phyloP scores from a whole-genome alignment of 2,888 invertebrate species.

The Ellobium chinense region DNA sequence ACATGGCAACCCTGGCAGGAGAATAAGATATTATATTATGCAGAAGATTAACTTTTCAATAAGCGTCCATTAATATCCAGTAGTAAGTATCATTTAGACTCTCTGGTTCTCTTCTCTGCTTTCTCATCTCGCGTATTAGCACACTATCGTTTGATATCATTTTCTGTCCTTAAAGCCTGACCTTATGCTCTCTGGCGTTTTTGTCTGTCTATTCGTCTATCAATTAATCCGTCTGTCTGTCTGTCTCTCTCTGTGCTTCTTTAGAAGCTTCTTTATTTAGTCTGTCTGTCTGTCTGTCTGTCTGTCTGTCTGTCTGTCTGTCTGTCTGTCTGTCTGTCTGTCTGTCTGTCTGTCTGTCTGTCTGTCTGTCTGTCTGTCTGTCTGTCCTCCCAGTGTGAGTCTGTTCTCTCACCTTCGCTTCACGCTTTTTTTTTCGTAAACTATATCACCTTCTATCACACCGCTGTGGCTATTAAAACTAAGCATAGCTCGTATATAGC shows the following conservation, averaged over 20 bases:
- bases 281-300: slow-evolving; percentile 6
- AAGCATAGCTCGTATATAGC: not conserved
- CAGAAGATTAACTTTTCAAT: not conserved
- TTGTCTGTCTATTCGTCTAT: not conserved
- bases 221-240: no score
- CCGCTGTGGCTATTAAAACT: no score
- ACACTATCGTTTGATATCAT: no score
- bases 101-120: not conserved
- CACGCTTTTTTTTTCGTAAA: not conserved
- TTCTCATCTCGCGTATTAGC: no score
- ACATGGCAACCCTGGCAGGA: slow-evolving; percentile 32
- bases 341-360: slow-evolving; percentile 20
- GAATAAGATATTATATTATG: not conserved
- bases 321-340: slow-evolving; percentile 18
- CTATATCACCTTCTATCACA: not conserved
- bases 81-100: not conserved
- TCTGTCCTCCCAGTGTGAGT: not conserved
- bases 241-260: not conserved
- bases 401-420: not conserved
- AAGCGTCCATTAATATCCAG: not conserved
- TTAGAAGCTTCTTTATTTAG: not conserved
- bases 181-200: not conserved
- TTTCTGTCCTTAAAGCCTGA: no score
- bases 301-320: slow-evolving; percentile 13
- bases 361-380: not conserved